Conservation (phyloP, 2,113 vertebrate genomes). For the Rhynchomys soricoides region DNA sequence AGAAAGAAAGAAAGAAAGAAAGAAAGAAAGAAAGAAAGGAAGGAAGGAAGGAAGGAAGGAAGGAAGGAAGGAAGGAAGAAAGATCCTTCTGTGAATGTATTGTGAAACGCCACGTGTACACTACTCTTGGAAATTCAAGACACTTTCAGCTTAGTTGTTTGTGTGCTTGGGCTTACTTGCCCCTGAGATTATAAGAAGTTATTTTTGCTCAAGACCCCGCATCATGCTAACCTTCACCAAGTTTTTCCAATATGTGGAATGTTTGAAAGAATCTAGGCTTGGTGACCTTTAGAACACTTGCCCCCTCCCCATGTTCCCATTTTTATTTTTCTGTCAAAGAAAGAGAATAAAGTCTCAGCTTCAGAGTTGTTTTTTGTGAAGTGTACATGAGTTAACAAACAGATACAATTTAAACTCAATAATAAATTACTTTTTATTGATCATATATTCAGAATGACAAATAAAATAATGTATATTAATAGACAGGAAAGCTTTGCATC, state of each 20-base stretch:
- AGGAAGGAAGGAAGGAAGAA: too few relatives aligned
- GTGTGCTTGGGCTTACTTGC: background rate
- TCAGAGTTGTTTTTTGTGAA: background rate
- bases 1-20: too few relatives aligned
- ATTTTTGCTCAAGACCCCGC: background rate
- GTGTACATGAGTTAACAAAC: background rate
- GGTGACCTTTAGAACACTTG: background rate
- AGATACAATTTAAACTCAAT: background rate
- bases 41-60: too few relatives aligned
- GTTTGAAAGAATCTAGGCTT: conserved; percentile 8
- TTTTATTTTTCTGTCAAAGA: conserved; percentile 35
- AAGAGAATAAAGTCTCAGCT: background rate
- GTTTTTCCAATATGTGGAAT: background rate
- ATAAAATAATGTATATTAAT: background rate
- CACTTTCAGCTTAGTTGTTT: background rate
- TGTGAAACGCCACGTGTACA: background rate
- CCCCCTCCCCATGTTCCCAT: background rate
- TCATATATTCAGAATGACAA: background rate
- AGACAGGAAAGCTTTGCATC: background rate
- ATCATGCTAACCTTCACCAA: conserved; percentile 30
- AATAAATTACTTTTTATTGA: background rate
- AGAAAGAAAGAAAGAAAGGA: too few relatives aligned
- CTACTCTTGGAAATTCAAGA: background rate
- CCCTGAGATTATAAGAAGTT: conserved; percentile 1
- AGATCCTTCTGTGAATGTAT: background rate